phyloP scores from a whole-genome alignment of 2,113 vertebrate species.

The Paramormyrops kingsleyae region DNA sequence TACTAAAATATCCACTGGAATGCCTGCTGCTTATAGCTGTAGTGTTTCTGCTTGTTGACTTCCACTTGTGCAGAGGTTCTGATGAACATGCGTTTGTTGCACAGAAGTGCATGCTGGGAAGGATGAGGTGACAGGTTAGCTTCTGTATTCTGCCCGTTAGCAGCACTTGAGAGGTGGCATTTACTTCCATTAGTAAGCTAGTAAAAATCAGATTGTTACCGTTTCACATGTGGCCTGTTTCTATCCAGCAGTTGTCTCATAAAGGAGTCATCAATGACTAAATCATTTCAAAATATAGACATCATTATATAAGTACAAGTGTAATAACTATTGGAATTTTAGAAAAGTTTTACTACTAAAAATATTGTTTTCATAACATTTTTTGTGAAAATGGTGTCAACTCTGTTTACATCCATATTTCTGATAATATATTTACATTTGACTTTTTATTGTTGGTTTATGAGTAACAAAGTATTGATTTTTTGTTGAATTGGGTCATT shows the following conservation, averaged over 20 bases:
- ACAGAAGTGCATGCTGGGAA: background rate
- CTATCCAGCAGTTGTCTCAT: background rate
- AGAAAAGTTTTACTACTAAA: background rate
- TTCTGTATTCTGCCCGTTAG: background rate
- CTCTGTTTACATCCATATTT: background rate
- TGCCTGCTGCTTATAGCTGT: background rate
- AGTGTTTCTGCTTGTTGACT: conserved; percentile 1
- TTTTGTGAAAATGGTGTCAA: background rate
- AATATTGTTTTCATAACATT: background rate
- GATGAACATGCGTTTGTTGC: background rate
- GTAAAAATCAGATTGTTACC: background rate
- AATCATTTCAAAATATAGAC: background rate
- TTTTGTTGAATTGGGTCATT: background rate
- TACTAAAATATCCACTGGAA: background rate
- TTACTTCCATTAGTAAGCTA: background rate
- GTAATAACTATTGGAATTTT: background rate
- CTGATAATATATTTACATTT: background rate
- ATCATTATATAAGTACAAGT: background rate
- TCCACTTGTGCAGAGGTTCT: background rate
- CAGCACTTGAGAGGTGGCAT: background rate
- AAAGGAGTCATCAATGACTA: background rate
- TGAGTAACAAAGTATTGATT: background rate
- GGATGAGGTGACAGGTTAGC: background rate
- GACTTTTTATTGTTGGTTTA: background rate
- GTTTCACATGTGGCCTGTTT: background rate